Percentiles rank a stretch among this genome's conserved stretches.
These are phyloP conservation scores for Parauchenoglanis ngamensis DNA, from an alignment of 2,797 vertebrate genomes.

Conservation along the genomic window DNA sequence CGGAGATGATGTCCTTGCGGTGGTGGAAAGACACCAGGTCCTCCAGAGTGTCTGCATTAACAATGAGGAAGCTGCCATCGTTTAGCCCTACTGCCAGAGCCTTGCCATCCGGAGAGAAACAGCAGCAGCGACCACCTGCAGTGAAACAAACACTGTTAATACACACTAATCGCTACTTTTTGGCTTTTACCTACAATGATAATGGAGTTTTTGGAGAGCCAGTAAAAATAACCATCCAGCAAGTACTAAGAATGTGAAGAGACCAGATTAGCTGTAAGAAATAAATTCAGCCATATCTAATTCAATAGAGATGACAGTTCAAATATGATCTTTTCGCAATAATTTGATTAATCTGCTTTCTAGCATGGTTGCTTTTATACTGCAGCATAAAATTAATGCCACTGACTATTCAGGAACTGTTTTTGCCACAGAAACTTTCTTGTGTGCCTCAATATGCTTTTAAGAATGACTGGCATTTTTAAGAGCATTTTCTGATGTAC, in stretches of 20 bases:
- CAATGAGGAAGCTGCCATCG: constrained; percentile 95
- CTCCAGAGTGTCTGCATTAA: constrained; percentile 96
- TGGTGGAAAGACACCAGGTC: constrained; percentile 98
- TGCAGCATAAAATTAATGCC: not conserved
- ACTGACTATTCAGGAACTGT: constrained; percentile 19
- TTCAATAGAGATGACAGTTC: constrained; percentile 2
- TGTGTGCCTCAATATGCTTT: constrained; percentile 40
- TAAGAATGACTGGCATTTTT: constrained; percentile 34
- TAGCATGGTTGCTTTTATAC: not conserved
- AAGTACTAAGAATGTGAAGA: constrained; percentile 8
- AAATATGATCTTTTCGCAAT: constrained; percentile 3
- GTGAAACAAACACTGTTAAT: constrained; percentile 22
- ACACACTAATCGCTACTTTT: not conserved
- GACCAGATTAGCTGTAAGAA: not conserved
- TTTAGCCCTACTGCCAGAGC: constrained; percentile 94
- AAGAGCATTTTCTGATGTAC: constrained; percentile 4
- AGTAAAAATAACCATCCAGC: not conserved
- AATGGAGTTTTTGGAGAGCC: constrained; percentile 8
- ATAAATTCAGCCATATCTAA: constrained; percentile 4
- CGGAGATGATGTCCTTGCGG: constrained; percentile 94
- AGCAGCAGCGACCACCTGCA: constrained; percentile 93
- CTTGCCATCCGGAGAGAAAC: constrained; percentile 97
- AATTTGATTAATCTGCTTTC: constrained; percentile 27
- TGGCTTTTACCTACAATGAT: constrained; percentile 1
- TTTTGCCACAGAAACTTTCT: constrained; percentile 12